phyloP scores from a whole-genome alignment of 2,113 vertebrate species.

The Egretta garzetta region DNA sequence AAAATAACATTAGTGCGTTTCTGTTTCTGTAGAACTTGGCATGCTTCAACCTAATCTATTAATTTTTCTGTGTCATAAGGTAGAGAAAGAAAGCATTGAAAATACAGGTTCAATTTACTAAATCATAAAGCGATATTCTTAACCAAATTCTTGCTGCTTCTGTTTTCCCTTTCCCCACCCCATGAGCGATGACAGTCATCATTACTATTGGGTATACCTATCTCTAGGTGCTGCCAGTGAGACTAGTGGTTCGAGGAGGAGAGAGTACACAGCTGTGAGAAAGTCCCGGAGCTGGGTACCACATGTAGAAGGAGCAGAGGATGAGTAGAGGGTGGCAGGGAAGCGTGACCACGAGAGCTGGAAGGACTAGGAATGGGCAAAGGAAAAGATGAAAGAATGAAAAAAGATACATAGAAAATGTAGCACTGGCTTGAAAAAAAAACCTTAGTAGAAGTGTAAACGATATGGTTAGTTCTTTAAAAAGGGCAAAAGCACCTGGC shows the following conservation, averaged over 20 bases:
- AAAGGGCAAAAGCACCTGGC: neutral
- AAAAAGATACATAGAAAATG: neutral
- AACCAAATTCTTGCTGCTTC: neutral
- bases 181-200: neutral
- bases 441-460: neutral
- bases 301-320: neutral
- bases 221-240: neutral
- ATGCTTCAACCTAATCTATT: neutral
- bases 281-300: neutral
- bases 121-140: neutral
- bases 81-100: neutral
- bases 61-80: neutral
- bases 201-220: neutral
- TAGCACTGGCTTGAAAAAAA: neutral
- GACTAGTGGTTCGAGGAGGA: neutral
- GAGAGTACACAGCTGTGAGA: no score
- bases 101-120: neutral
- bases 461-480: neutral
- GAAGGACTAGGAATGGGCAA: neutral
- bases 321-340: no score
- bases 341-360: neutral
- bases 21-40: neutral
- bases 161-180: neutral
- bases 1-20: neutral
- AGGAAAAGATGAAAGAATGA: neutral